Percentiles rank a stretch among this genome's conserved stretches.
Conservation (phyloP, 1,140 invertebrate species). For the Lasaia peninsularis region DNA sequence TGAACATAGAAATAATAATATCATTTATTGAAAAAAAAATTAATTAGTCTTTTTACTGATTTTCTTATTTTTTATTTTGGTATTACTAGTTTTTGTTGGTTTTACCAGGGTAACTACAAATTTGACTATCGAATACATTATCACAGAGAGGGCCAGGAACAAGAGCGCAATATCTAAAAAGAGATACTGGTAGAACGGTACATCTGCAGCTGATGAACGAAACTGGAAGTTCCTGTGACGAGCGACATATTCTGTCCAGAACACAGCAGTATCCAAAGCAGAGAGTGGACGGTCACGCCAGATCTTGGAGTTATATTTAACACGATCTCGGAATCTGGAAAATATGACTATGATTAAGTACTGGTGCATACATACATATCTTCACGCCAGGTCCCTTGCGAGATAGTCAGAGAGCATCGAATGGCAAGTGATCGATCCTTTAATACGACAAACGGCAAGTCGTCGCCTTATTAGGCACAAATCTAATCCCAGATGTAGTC, state of each 20-base stretch:
- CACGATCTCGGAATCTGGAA: constrained; percentile 52
- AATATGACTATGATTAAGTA: background rate
- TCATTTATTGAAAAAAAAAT: background rate
- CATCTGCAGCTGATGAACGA: constrained; percentile 32
- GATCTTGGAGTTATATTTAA: constrained; percentile 70
- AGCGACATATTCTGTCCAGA: constrained; percentile 77
- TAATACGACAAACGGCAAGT: too few relatives aligned
- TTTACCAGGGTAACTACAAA: background rate
- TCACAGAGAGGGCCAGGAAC: background rate
- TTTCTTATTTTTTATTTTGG: background rate
- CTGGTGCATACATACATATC: background rate
- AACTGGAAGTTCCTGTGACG: constrained; percentile 67
- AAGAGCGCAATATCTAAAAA: constrained; percentile 32
- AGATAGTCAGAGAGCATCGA: too few relatives aligned
- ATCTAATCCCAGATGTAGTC: too few relatives aligned
- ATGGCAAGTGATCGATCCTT: too few relatives aligned
- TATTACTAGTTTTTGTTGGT: background rate
- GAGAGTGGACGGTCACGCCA: constrained; percentile 74
- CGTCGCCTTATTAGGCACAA: too few relatives aligned
- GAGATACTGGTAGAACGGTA: constrained; percentile 39
- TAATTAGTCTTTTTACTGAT: background rate
- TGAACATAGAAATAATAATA: too few relatives aligned
- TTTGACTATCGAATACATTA: background rate
- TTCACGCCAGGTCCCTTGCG: too few relatives aligned
- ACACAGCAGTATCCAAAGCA: constrained; percentile 72